Evolutionary conservation across 2,888 invertebrate species (phyloP), one percentile per base, ranked within the genome.

Genomic region (Drosophila mayaguana): DNA sequence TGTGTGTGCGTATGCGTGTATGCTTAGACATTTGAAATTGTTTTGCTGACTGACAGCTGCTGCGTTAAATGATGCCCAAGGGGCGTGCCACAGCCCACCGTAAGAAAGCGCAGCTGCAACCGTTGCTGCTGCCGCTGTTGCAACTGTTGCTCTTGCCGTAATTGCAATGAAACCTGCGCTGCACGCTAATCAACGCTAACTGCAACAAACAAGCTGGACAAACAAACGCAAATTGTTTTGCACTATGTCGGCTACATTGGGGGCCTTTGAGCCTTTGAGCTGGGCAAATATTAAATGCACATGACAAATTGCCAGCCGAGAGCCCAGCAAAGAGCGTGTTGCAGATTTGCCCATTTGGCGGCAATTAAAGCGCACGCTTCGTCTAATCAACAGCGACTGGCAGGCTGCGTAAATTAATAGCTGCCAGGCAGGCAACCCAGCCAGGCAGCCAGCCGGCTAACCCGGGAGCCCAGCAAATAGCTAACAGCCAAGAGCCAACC

Each of bases 151-250:
- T 43, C 32, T 20, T 59, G 75, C 63, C 60, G 78, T 89, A 83
- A 87, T 87, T 89, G 75, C 82, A 64, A 71, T 63, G 74, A 68
- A 71, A 70, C 60, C 48, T 70, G 62, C 36, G 65, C 48, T 64
- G 67, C 88, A 77, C 84, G 62, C 89, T 90, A 90, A 90, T 84
- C 84, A 84, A 84, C 90, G 89, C 84, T 90, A 90, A 84, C 81
- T 90, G 84, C 84, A 90, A 90, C 90, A 84, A 84, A 84, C 84
- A 86, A 84, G 84, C 83, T 89, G 88, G 89, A 90, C 89, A 84
- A 86, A 89, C 90, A 86, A 89, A 88, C 79, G 82, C 70, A 87
- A 88, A 89, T 90, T 89, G 81, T 89, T 89, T 87, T 81, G 63
- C 65, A 56, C 36, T 46, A 36, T 16, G 25, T 38, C 25, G 46